Evolutionary conservation across 2,113 vertebrate species (phyloP).

Genomic region (Sus scrofa): T2T-Sscrofa CM000816.6:13485501-13486000

Average conservation of each 20-base stretch:
- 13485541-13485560: no score
- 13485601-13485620: no score
- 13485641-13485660: no score
- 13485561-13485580: no score
- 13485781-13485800: accelerated
- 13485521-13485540: no score
- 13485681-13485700: no score
- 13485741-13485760: not conserved
- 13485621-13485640: no score
- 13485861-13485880: accelerated
- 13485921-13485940: accelerated
- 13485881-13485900: not conserved
- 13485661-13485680: no score
- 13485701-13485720: not conserved
- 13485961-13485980: no score
- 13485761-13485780: not conserved
- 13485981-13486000: not conserved
- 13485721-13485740: accelerated
- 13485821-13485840: not conserved
- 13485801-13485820: accelerated
- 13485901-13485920: no score
- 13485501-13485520: no score
- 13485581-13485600: no score
- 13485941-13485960: not conserved
- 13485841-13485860: not conserved